A percentile compares a stretch with the other conserved stretches of the same genome.
Evolutionary conservation across 2,888 invertebrate genomes (phyloP).

Genomic region (Piscicola geometra): DNA sequence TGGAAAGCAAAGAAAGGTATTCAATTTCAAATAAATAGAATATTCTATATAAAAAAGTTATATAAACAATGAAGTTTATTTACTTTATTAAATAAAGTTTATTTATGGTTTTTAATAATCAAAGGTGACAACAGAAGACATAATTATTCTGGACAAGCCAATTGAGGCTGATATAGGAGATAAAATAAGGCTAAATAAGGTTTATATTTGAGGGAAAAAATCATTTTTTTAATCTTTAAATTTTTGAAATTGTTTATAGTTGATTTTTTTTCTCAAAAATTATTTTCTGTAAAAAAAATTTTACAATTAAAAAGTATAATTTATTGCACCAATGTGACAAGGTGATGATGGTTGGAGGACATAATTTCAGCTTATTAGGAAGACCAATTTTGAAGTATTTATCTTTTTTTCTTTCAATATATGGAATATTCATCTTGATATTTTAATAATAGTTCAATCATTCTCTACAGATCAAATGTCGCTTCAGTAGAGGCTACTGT

Average conservation of each 20-base stretch:
- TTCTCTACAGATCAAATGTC: conserved; percentile 45
- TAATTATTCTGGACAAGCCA: conserved; percentile 53
- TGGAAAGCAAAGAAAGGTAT: conserved; percentile 44
- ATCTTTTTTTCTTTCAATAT: conserved; percentile 10
- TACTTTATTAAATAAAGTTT: too few relatives aligned
- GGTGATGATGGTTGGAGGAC: conserved; percentile 57
- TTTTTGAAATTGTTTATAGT: too few relatives aligned
- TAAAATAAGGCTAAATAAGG: conserved; percentile 58
- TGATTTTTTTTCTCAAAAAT: too few relatives aligned
- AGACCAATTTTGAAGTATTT: conserved; percentile 55
- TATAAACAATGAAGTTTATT: too few relatives aligned
- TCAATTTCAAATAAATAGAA: too few relatives aligned
- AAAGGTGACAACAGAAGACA: conserved; percentile 57
- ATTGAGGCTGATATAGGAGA: conserved; percentile 57
- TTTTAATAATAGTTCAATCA: not conserved
- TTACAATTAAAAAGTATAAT: not conserved
- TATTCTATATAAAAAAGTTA: too few relatives aligned
- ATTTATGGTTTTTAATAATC: conserved; percentile 47
- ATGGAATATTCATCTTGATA: not conserved
- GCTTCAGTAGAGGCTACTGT: conserved; percentile 57
- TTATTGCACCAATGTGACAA: conserved; percentile 42
- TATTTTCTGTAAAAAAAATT: not conserved
- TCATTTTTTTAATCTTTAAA: too few relatives aligned
- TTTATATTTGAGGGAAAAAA: too few relatives aligned
- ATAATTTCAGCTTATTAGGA: conserved; percentile 57